These are phyloP conservation scores for Corythoichthys haematopterus DNA, from an alignment of 2,113 vertebrate species.

Conservation along the genomic window DNA sequence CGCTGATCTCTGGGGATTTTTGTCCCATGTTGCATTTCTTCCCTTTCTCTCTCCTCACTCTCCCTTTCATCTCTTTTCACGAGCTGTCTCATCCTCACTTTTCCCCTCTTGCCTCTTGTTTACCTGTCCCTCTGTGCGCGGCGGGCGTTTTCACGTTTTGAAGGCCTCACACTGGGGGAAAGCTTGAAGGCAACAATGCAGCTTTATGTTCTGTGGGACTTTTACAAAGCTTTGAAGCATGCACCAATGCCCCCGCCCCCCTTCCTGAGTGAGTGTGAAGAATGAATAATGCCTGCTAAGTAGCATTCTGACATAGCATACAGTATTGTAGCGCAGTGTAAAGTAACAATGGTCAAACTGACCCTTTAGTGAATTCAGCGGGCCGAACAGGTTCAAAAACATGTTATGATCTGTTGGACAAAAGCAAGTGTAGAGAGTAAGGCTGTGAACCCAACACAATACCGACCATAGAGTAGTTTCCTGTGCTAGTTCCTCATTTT, in stretches of 20 bases:
- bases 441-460: not conserved
- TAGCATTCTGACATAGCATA: slow-evolving; percentile 15
- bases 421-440: not conserved
- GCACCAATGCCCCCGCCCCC: slow-evolving; percentile 13
- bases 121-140: not conserved
- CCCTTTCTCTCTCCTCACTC: not conserved
- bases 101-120: not conserved
- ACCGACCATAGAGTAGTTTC: slow-evolving; percentile 14
- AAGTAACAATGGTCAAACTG: slow-evolving; percentile 1
- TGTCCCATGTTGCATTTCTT: not conserved
- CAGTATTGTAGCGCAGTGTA: not conserved
- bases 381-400: slow-evolving; percentile 17
- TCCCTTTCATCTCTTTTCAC: slow-evolving; percentile 16
- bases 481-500: slow-evolving; percentile 1
- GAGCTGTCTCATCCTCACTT: not conserved
- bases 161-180: slow-evolving; percentile 15
- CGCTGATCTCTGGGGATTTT: slow-evolving; percentile 39
- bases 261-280: not conserved
- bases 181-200: slow-evolving; percentile 36
- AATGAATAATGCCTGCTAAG: slow-evolving; percentile 29
- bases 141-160: slow-evolving; percentile 12
- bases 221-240: slow-evolving; percentile 31
- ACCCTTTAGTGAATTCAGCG: not conserved
- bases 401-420: not conserved
- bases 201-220: slow-evolving; percentile 39